Conservation (phyloP, 2,797 vertebrate species). For the Xiphorhynchus erythropygius region DNA sequence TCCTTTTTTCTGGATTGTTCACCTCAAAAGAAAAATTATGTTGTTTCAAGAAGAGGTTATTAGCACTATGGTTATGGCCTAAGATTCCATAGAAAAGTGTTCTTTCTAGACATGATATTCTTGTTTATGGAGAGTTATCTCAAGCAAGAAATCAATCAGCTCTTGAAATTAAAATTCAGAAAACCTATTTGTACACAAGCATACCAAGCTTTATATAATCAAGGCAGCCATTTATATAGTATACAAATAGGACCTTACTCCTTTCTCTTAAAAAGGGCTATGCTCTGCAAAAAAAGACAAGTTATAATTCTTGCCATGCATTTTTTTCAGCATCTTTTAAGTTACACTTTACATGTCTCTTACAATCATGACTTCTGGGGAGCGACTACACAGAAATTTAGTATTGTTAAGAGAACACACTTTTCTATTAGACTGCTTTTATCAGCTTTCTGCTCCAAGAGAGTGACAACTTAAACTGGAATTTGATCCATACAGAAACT, state of each 20-base stretch:
- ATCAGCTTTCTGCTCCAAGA: background rate
- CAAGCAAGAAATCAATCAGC: background rate
- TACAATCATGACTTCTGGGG: background rate
- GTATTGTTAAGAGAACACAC: background rate
- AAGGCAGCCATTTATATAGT: background rate
- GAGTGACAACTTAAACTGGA: background rate
- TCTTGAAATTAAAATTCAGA: background rate
- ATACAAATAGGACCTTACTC: background rate
- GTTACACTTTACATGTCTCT: background rate
- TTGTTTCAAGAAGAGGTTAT: background rate
- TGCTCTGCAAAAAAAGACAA: background rate
- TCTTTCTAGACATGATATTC: background rate
- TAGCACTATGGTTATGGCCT: background rate
- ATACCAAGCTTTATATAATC: background rate
- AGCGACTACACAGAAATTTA: background rate
- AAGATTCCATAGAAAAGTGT: background rate
- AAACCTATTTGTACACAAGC: background rate
- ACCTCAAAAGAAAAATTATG: background rate
- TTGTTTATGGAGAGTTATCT: background rate
- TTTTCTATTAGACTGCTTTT: background rate
- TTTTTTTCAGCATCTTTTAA: background rate
- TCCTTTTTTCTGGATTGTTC: background rate
- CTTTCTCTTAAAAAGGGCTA: background rate
- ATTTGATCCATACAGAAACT: background rate
- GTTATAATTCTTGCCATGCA: background rate